phyloP scores from a whole-genome alignment of 2,888 invertebrate species.

The Drosophila buzzatii region DNA sequence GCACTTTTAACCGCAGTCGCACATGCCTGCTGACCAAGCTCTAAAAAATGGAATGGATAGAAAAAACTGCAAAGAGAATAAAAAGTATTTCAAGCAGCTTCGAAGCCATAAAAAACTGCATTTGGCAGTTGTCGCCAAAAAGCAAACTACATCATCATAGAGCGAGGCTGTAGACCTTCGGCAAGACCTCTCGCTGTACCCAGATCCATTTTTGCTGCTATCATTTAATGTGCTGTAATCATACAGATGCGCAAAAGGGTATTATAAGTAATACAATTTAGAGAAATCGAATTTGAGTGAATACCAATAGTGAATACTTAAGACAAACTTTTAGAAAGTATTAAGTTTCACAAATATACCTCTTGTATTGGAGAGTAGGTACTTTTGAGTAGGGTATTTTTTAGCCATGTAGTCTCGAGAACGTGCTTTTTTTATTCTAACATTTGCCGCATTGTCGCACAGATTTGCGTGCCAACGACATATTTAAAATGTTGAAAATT shows the following conservation, averaged over 20 bases:
- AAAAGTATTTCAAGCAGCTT: constrained; percentile 76
- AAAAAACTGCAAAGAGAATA: constrained; percentile 31
- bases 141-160: constrained; percentile 59
- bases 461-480: constrained; percentile 81
- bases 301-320: no score
- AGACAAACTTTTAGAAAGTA: background rate
- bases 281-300: no score
- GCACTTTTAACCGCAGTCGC: constrained; percentile 80
- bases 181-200: constrained; percentile 15
- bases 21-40: constrained; percentile 64
- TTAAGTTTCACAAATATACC: no score
- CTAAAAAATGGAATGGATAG: constrained; percentile 35
- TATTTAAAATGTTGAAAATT: constrained; percentile 81
- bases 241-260: background rate
- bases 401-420: background rate
- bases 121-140: constrained; percentile 77
- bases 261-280: background rate
- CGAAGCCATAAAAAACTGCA: constrained; percentile 80
- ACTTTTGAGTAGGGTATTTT: constrained; percentile 7
- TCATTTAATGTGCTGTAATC: constrained; percentile 1
- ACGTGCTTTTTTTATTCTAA: constrained; percentile 40
- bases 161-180: constrained; percentile 34
- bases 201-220: constrained; percentile 11
- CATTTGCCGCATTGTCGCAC: constrained; percentile 68
- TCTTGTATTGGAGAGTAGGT: no score